Percentiles rank a stretch among this genome's conserved stretches.
Conservation (phyloP, 2,113 vertebrate genomes). For the Amblyopsis rosae region DNA sequence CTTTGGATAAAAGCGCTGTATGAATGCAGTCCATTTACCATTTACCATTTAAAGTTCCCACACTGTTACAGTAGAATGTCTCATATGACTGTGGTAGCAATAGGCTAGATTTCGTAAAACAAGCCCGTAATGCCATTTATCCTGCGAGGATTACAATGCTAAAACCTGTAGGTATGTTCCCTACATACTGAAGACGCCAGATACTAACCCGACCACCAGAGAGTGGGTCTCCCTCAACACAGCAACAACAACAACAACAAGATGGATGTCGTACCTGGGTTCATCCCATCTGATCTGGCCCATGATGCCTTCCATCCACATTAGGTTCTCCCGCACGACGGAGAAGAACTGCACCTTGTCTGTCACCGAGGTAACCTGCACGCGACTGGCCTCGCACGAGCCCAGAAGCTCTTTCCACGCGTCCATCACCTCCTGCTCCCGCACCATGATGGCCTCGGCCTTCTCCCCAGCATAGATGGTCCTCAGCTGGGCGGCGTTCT, state of each 20-base stretch:
- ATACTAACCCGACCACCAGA: background rate
- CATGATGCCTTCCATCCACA: constrained; percentile 94
- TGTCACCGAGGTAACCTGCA: constrained; percentile 86
- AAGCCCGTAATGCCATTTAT: constrained; percentile 20
- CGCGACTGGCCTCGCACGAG: constrained; percentile 83
- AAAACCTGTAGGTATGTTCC: background rate
- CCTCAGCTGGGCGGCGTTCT: constrained; percentile 85
- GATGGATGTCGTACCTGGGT: constrained; percentile 74
- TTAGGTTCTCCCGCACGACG: constrained; percentile 87
- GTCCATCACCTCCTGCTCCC: constrained; percentile 85
- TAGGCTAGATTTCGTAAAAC: constrained; percentile 14
- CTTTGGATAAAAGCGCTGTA: too few species aligned
- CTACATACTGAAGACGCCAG: background rate
- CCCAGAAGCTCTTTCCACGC: constrained; percentile 87
- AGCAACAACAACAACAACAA: background rate
- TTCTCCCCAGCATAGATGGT: constrained; percentile 93
- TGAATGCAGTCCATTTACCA: too few species aligned
- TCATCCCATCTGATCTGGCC: constrained; percentile 89
- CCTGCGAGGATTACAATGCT: constrained; percentile 20
- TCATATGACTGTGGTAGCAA: constrained; percentile 6
- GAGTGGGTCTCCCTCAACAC: background rate
- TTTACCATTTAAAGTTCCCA: background rate
- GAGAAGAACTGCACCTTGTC: constrained; percentile 94
- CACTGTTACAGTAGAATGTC: too few species aligned
- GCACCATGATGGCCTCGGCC: constrained; percentile 86